Percentiles rank a stretch among this genome's conserved stretches.
Evolutionary conservation across 2,113 vertebrate species (phyloP).

Genomic region (Nyctibius bracteatus): DNA sequence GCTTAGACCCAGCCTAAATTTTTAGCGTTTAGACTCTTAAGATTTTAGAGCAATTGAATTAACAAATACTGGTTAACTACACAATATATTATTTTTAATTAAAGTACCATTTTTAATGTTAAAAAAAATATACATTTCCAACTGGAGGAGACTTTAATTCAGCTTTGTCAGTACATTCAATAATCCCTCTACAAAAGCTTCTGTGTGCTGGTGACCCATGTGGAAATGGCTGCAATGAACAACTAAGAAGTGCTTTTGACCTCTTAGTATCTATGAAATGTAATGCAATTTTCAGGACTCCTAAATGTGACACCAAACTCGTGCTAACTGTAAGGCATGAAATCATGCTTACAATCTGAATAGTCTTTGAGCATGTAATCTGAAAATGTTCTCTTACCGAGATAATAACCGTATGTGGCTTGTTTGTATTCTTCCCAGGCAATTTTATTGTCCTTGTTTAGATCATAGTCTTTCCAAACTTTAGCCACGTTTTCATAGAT

Average conservation of each 20-base stretch:
- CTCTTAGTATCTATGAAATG: neutral
- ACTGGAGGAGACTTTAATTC: neutral
- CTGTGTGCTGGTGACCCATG: neutral
- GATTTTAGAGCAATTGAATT: neutral
- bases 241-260: neutral
- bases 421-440: slow-evolving; percentile 98
- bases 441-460: slow-evolving; percentile 92
- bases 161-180: neutral
- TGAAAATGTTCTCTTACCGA: slow-evolving; percentile 76
- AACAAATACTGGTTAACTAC: neutral
- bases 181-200: neutral
- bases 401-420: slow-evolving; percentile 95
- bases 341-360: neutral
- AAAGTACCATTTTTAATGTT: neutral
- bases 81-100: neutral
- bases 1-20: neutral
- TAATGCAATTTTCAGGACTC: neutral
- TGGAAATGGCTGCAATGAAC: neutral
- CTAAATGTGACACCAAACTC: neutral
- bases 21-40: neutral
- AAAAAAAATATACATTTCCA: neutral
- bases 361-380: neutral
- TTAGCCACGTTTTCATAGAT: slow-evolving; percentile 95
- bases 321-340: neutral
- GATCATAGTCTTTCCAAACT: slow-evolving; percentile 95